Evolutionary conservation across 2,113 vertebrate species (phyloP).

Genomic region (Columbina picui): DNA sequence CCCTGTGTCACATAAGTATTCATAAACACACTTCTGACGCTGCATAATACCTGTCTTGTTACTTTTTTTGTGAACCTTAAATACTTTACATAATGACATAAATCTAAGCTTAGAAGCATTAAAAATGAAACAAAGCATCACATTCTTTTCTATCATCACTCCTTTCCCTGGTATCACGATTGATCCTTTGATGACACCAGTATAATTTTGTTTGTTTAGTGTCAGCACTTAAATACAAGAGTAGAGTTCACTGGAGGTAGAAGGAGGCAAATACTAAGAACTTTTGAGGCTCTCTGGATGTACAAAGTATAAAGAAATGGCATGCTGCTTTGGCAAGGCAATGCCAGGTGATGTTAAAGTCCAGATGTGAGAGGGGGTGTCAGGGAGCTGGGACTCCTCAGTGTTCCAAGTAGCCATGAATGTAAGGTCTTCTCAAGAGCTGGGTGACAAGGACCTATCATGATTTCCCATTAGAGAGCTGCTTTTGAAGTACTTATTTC

Average conservation of each 20-base stretch:
- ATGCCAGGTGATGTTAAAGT: not conserved
- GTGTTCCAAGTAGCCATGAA: not conserved
- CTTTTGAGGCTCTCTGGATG: not conserved
- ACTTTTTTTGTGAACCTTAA: not conserved
- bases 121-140: not conserved
- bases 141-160: not conserved
- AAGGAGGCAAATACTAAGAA: not conserved
- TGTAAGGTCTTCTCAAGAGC: not conserved
- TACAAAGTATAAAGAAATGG: not conserved
- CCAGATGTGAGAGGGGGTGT: not conserved
- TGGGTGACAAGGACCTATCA: too few species aligned
- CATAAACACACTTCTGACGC: not conserved
- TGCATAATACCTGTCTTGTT: not conserved
- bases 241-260: not conserved
- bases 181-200: not conserved
- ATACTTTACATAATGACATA: not conserved
- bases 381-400: not conserved
- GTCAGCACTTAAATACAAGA: not conserved
- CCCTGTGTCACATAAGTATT: not conserved
- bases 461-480: not conserved
- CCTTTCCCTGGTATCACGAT: not conserved
- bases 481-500: not conserved
- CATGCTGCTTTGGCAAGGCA: not conserved
- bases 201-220: not conserved
- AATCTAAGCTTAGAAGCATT: not conserved